Evolutionary conservation across 37 sponge, comb jelly and placozoan species (phyloP), one percentile per base, ranked within the genome.

Genomic region (Hormiphora californensis): DNA sequence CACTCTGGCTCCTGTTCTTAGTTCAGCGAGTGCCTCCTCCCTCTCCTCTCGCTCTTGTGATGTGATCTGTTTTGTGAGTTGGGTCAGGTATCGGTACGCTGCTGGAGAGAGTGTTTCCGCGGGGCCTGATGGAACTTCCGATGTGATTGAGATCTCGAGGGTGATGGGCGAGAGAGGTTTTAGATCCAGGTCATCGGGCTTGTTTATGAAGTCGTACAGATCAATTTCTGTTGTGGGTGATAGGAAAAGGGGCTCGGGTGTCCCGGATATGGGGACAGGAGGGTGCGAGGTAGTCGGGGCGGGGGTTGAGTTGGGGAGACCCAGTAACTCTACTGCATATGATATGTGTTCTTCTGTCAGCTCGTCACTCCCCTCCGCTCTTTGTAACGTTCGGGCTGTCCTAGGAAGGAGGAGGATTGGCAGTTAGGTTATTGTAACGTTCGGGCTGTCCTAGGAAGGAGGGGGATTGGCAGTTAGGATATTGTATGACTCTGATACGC

Each of bases 111-210:
- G 59, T 23, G 44, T 57, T 12, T 57, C 61, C 61, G 27, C n/a
- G 61, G 27, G 61, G 61, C n/a, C 61, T 22, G 27, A 43, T 39
- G n/a, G n/a, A n/a, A n/a, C n/a, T 40, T 73, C 81, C 7, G 81
- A 73, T 19, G 81, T 73, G 27, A 73, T n/a, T 11, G 81, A 43
- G 1, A 73, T 46, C 23, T 73, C 81, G 17, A 73, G 81, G 25
- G 32, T 36, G 2, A 73, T 43, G 2, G 81, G 81, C 21, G 81
- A 28, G 1, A n/a, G n/a, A n/a, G n/a, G n/a, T n/a, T n/a, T n/a
- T n/a, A n/a, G n/a, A n/a, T n/a, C n/a, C n/a, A n/a, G n/a, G n/a
- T n/a, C n/a, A n/a, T n/a, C n/a, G n/a, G n/a, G n/a, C n/a, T n/a
- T n/a, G n/a, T n/a, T n/a, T 3, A 46, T 73, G 27, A 73, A 19